Evolutionary conservation across 2,888 invertebrate species (phyloP).

Genomic region (Caradrina kadenii): DNA sequence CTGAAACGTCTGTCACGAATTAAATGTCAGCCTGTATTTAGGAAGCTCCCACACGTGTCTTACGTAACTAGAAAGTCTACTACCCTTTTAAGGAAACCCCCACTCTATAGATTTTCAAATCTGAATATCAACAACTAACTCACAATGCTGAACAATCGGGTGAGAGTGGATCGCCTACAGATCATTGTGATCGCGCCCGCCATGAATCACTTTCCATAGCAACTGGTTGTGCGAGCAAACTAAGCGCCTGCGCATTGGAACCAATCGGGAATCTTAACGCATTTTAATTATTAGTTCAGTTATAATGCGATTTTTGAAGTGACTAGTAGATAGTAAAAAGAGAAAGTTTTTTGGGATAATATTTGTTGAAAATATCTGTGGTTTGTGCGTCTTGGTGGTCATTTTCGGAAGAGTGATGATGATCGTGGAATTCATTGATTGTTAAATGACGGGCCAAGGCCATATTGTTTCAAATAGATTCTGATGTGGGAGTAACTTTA

Average conservation of each 20-base stretch:
- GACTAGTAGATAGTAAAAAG: constrained; percentile 12
- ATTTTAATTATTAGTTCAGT: constrained; percentile 30
- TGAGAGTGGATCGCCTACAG: constrained; percentile 74
- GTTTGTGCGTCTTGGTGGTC: neutral
- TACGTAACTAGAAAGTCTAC: constrained; percentile 16
- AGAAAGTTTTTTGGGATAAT: constrained; percentile 41
- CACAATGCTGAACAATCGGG: constrained; percentile 38
- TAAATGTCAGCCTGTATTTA: neutral
- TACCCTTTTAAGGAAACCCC: constrained; percentile 16
- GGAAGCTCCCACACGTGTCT: neutral
- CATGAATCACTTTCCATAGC: constrained; percentile 75
- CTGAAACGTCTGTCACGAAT: too few relatives aligned
- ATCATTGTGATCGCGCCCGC: constrained; percentile 63
- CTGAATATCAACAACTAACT: constrained; percentile 16
- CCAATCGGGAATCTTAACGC: constrained; percentile 49
- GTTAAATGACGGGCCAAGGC: constrained; percentile 12
- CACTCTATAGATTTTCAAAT: constrained; percentile 3
- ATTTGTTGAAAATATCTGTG: constrained; percentile 19
- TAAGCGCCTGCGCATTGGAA: constrained; percentile 34
- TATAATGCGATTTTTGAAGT: constrained; percentile 20
- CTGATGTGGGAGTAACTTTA: neutral
- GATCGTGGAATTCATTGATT: constrained; percentile 12
- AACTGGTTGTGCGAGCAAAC: constrained; percentile 60
- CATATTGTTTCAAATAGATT: neutral
- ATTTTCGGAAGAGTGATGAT: neutral